Evolutionary conservation across 2,113 vertebrate species (phyloP).

Genomic region (Prolemur simus): DNA sequence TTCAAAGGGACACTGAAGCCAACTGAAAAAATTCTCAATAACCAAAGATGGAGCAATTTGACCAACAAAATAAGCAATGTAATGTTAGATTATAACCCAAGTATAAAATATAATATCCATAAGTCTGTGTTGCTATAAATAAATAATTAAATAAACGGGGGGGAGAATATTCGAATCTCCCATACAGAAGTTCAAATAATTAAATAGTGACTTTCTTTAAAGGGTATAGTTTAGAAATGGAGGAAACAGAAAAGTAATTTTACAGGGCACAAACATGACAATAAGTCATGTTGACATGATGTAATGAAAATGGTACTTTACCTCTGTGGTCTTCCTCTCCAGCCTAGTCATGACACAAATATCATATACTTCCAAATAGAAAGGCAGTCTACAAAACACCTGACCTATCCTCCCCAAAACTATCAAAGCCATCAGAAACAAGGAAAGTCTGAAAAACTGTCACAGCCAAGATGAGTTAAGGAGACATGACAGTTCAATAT

Average conservation of each 20-base stretch:
- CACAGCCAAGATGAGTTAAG: background rate
- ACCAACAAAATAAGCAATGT: background rate
- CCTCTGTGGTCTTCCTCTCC: background rate
- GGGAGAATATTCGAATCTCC: background rate
- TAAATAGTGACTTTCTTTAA: background rate
- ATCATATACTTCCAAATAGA: background rate
- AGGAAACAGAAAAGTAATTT: background rate
- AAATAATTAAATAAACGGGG: background rate
- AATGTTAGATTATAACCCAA: background rate
- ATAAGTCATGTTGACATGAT: background rate
- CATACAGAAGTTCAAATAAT: background rate
- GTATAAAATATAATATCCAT: background rate
- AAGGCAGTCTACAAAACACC: background rate
- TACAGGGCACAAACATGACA: background rate
- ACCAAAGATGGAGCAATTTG: background rate
- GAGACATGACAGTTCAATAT: no score
- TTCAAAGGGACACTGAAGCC: background rate
- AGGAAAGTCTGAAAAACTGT: background rate
- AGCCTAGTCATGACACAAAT: background rate
- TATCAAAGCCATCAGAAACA: background rate
- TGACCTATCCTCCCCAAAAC: background rate
- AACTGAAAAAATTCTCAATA: background rate
- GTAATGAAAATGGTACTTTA: background rate
- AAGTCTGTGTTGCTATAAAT: background rate
- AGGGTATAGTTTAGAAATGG: background rate